These are phyloP conservation scores for Bufo bufo DNA, from an alignment of 2,113 vertebrate species.

Conservation along the genomic window DNA sequence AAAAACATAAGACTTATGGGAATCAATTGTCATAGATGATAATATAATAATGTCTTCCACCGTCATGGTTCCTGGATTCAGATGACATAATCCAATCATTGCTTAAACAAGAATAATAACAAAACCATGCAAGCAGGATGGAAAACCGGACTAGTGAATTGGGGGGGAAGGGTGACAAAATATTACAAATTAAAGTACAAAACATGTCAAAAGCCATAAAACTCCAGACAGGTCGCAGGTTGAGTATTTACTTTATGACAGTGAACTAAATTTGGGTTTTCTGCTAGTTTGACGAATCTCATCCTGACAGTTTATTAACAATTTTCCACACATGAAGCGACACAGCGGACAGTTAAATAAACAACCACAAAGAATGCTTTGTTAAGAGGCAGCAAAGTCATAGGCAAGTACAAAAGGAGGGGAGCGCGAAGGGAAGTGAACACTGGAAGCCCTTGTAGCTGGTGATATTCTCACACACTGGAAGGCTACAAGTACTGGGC, in stretches of 20 bases:
- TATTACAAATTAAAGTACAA: neutral
- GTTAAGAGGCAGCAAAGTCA: slow-evolving; percentile 15
- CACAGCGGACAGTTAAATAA: slow-evolving; percentile 27
- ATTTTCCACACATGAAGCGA: slow-evolving; percentile 5
- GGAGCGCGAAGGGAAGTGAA: neutral
- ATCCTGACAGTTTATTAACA: slow-evolving; percentile 25
- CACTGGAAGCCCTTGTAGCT: neutral
- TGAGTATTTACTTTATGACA: neutral
- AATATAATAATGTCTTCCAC: neutral
- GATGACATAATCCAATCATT: neutral
- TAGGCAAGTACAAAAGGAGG: neutral
- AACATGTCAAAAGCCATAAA: neutral
- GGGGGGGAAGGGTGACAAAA: neutral
- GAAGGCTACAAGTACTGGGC: neutral
- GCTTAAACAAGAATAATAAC: neutral
- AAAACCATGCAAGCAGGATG: neutral
- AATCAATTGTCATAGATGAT: neutral
- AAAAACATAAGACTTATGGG: neutral
- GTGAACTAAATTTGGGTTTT: neutral
- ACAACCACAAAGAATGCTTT: slow-evolving; percentile 24
- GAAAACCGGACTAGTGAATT: neutral
- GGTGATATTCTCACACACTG: neutral
- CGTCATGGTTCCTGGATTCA: neutral
- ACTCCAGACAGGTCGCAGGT: neutral
- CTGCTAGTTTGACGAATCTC: neutral